A percentile compares a stretch with the other conserved stretches of the same genome.
Conservation (phyloP, 2,113 vertebrate genomes). For the Oncorhynchus gorbuscha region DNA sequence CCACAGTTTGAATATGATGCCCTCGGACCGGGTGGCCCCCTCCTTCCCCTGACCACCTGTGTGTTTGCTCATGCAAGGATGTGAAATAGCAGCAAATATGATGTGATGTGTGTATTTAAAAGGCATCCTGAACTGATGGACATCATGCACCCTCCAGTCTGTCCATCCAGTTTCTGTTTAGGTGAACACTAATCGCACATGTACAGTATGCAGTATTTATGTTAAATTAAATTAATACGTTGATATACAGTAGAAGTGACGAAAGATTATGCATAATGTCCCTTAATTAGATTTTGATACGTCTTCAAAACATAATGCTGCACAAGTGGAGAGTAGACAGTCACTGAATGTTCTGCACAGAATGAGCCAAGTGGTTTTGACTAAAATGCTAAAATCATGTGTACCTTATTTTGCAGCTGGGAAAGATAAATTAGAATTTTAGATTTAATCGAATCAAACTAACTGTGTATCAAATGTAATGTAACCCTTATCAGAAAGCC, state of each 20-base stretch:
- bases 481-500: neutral
- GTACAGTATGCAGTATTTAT: conserved; percentile 27
- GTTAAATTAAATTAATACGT: conserved; percentile 11
- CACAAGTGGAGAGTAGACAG: conserved; percentile 38
- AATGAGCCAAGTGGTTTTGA: conserved; percentile 39
- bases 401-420: conserved; percentile 8
- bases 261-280: neutral
- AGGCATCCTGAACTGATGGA: conserved; percentile 34
- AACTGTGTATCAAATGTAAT: neutral
- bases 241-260: conserved; percentile 19
- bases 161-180: conserved; percentile 14
- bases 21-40: conserved; percentile 42
- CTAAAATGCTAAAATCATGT: conserved; percentile 15
- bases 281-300: conserved; percentile 33
- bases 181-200: neutral
- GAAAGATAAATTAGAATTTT: neutral
- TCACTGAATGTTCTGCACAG: conserved; percentile 2
- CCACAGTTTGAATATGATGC: conserved; percentile 69
- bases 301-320: conserved; percentile 27
- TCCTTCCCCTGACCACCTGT: conserved; percentile 50
- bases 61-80: conserved; percentile 68
- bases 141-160: conserved; percentile 30
- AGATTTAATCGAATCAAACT: conserved; percentile 7
- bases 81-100: conserved; percentile 66
- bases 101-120: conserved; percentile 59